phyloP scores from a whole-genome alignment of 2,888 invertebrate genomes.

The Platycheirus albimanus region DNA sequence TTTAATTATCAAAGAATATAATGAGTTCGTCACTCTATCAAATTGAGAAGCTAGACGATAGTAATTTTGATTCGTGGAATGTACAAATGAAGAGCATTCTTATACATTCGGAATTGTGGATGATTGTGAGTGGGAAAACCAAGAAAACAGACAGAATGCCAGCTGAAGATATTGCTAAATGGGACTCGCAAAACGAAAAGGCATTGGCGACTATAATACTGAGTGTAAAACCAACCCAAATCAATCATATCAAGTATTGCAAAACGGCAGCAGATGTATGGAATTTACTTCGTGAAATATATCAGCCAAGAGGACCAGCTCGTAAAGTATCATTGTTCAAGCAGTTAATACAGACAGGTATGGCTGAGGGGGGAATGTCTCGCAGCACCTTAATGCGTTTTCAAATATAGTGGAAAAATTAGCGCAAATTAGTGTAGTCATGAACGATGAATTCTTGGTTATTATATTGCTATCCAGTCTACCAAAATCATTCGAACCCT shows the following conservation, averaged over 20 bases:
- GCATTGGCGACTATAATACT: constrained; percentile 52
- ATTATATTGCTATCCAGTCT: constrained; percentile 66
- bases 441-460: constrained; percentile 58
- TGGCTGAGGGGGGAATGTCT: constrained; percentile 30
- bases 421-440: constrained; percentile 36
- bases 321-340: constrained; percentile 66
- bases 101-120: constrained; percentile 38
- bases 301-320: constrained; percentile 66
- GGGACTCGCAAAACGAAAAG: constrained; percentile 45
- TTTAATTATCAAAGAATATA: neutral
- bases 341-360: constrained; percentile 39
- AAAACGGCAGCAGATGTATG: constrained; percentile 56
- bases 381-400: constrained; percentile 55
- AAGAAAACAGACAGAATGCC: constrained; percentile 28
- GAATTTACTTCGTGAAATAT: constrained; percentile 46
- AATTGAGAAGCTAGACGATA: constrained; percentile 51
- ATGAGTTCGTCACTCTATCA: constrained; percentile 28
- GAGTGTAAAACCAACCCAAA: constrained; percentile 30
- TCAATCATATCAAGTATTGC: constrained; percentile 61
- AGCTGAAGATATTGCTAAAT: constrained; percentile 26
- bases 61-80: constrained; percentile 37
- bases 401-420: constrained; percentile 59
- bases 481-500: constrained; percentile 52
- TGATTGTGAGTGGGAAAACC: constrained; percentile 31
- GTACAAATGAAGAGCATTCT: constrained; percentile 60